Percentiles rank a stretch among this genome's conserved stretches.
These are phyloP conservation scores for Sclerodermus sp. DNA, from an alignment of 2,888 invertebrate species.

Conservation along the genomic window DNA sequence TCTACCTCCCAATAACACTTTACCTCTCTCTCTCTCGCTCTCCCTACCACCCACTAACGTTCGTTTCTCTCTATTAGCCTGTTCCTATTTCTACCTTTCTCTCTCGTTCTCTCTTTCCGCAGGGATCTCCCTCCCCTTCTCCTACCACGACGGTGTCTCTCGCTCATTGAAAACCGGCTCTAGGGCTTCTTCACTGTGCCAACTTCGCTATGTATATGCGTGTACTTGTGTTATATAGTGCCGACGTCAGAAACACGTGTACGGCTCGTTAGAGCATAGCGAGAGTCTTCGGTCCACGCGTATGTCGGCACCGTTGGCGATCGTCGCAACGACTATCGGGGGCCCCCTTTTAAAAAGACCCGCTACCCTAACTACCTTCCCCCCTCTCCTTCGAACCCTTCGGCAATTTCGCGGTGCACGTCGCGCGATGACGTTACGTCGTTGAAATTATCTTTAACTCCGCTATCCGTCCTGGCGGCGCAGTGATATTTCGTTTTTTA, in stretches of 20 bases:
- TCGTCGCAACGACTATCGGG: too few relatives aligned
- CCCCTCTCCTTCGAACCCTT: too few relatives aligned
- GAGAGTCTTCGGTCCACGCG: slow-evolving; percentile 13
- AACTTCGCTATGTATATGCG: slow-evolving; percentile 5
- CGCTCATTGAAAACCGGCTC: slow-evolving; percentile 41
- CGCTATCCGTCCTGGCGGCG: too few relatives aligned
- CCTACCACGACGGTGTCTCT: slow-evolving; percentile 13
- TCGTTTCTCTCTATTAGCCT: slow-evolving; percentile 5
- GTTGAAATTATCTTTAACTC: too few relatives aligned
- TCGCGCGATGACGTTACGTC: too few relatives aligned
- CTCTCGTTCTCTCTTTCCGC: slow-evolving; percentile 1
- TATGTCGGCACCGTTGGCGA: too few relatives aligned
- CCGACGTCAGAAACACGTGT: slow-evolving; percentile 40
- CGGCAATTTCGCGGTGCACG: too few relatives aligned
- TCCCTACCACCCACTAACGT: slow-evolving; percentile 1
- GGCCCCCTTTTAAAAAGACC: too few relatives aligned
- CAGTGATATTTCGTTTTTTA: too few relatives aligned
- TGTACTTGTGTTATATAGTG: slow-evolving; percentile 2
- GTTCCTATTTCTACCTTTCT: not conserved
- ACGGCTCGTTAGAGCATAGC: slow-evolving; percentile 35
- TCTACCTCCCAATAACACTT: slow-evolving; percentile 2
- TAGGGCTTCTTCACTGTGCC: slow-evolving; percentile 22
- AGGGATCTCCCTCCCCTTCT: slow-evolving; percentile 18
- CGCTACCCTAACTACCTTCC: too few relatives aligned
- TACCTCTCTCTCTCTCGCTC: slow-evolving; percentile 7